These are phyloP conservation scores for Athripsodes cinereus DNA, from an alignment of 2,888 invertebrate species.

Conservation along the genomic window DNA sequence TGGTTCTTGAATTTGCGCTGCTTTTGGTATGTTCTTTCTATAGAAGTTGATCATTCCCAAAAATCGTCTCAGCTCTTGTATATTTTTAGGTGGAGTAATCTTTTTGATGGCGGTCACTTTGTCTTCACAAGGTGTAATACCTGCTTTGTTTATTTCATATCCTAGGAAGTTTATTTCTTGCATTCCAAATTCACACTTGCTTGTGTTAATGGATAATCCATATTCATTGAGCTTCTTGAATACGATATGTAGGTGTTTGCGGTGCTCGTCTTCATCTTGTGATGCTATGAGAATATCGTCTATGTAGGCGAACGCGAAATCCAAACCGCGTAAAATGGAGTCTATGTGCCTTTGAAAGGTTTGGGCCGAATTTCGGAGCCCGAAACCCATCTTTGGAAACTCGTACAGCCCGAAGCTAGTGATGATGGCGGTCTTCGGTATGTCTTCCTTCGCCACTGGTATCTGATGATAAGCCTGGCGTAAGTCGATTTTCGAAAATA, in stretches of 20 bases:
- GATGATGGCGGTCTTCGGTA: constrained; percentile 32
- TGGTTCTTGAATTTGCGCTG: constrained; percentile 11
- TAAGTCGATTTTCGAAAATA: constrained; percentile 31
- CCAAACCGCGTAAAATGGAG: constrained; percentile 11
- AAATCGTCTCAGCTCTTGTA: constrained; percentile 25
- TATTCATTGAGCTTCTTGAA: constrained; percentile 28
- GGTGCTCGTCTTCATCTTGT: constrained; percentile 24
- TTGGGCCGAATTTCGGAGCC: constrained; percentile 16
- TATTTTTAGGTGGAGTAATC: constrained; percentile 20
- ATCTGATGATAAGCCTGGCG: constrained; percentile 30
- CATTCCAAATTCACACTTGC: constrained; percentile 26
- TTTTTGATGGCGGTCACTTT: constrained; percentile 24
- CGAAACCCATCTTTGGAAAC: constrained; percentile 11
- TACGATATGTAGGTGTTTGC: constrained; percentile 27
- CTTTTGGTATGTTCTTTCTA: constrained; percentile 11
- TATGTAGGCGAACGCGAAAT: constrained; percentile 27
- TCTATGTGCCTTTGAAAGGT: constrained; percentile 27
- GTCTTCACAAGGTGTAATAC: constrained; percentile 10
- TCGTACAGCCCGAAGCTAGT: constrained; percentile 30
- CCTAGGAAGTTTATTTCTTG: constrained; percentile 15
- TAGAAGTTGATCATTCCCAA: constrained; percentile 23
- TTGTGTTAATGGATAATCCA: constrained; percentile 28
- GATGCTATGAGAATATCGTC: constrained; percentile 32
- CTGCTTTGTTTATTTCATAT: constrained; percentile 7
- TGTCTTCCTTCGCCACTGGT: constrained; percentile 25